These are phyloP conservation scores for Tetranychus truncatus DNA, from an alignment of 2,888 invertebrate genomes.

Conservation along the genomic window DNA sequence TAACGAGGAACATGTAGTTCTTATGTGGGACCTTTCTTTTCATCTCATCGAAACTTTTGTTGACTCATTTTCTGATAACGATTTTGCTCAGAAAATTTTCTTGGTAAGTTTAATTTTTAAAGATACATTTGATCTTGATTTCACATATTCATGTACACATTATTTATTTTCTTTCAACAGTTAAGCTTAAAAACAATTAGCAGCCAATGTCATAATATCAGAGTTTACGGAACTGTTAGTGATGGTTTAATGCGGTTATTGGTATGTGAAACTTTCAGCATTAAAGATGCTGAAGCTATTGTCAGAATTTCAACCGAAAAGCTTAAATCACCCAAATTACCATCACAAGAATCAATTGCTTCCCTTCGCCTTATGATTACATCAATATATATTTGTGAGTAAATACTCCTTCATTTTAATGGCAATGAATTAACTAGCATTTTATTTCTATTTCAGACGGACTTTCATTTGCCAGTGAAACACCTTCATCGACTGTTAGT, in stretches of 20 bases:
- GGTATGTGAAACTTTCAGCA: constrained; percentile 36
- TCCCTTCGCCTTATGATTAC: constrained; percentile 5
- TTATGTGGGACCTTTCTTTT: constrained; percentile 55
- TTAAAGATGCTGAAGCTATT: constrained; percentile 44
- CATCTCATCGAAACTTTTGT: constrained; percentile 47
- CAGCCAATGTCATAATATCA: constrained; percentile 11
- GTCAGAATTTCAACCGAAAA: constrained; percentile 47
- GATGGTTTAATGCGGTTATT: constrained; percentile 54
- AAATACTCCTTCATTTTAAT: neutral
- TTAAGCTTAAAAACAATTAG: neutral
- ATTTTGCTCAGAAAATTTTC: constrained; percentile 33
- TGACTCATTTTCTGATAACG: constrained; percentile 44
- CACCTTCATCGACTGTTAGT: neutral
- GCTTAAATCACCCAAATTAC: neutral
- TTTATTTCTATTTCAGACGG: neutral
- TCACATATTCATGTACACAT: no score
- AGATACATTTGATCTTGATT: neutral
- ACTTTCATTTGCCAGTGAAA: neutral
- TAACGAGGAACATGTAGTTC: constrained; percentile 45
- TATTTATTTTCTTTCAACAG: neutral
- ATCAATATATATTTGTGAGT: constrained; percentile 14
- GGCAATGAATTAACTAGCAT: neutral
- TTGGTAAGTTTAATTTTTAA: constrained; percentile 29
- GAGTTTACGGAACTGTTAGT: constrained; percentile 30
- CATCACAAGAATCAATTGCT: neutral